phyloP scores from a whole-genome alignment of 2,113 vertebrate genomes.

The Pteropus alecto region DNA sequence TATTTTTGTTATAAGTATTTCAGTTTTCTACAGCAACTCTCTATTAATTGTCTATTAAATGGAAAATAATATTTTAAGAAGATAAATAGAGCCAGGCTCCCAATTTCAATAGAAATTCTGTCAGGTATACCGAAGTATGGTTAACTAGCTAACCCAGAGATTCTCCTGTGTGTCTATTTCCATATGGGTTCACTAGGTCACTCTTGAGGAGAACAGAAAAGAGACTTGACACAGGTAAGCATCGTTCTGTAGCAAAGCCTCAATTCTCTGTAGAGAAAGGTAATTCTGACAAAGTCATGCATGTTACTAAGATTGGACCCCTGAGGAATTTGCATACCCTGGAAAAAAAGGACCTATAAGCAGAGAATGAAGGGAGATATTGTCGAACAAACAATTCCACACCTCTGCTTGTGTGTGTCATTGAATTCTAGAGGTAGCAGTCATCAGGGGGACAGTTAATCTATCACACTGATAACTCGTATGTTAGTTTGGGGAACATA shows the following conservation, averaged over 20 bases:
- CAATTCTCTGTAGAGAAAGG: background rate
- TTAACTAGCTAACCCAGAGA: background rate
- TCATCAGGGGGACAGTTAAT: background rate
- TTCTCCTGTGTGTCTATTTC: background rate
- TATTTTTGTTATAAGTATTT: background rate
- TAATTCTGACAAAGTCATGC: background rate
- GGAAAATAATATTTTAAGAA: background rate
- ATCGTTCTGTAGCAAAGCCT: background rate
- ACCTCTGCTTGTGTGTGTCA: background rate
- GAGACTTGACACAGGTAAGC: background rate
- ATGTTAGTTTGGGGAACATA: background rate
- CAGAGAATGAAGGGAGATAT: background rate
- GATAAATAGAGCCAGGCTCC: background rate
- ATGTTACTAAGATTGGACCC: background rate
- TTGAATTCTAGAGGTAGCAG: background rate
- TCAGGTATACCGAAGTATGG: background rate
- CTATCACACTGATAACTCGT: background rate
- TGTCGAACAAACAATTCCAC: rapidly evolving
- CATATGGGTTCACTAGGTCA: background rate
- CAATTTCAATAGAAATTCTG: background rate
- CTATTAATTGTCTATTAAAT: background rate
- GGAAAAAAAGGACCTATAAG: background rate
- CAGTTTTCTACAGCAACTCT: background rate
- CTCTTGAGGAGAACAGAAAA: background rate
- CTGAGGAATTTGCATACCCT: background rate